A percentile compares a stretch with the other conserved stretches of the same genome.
phyloP scores from a whole-genome alignment of 2,888 invertebrate genomes.

The Pseudococcus jackbeardsleyi region DNA sequence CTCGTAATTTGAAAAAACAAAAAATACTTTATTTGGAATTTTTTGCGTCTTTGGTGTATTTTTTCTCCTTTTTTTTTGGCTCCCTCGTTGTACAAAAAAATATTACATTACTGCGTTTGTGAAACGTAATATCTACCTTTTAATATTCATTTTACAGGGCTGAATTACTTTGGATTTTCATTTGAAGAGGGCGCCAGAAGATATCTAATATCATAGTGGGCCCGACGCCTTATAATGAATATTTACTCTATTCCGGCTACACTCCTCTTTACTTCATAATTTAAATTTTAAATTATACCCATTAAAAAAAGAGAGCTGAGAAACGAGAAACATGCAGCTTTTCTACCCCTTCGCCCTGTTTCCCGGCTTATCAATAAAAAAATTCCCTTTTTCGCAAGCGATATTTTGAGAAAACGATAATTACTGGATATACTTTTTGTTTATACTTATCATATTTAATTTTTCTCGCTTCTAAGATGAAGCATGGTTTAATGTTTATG shows the following conservation, averaged over 20 bases:
- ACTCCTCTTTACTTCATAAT: slow-evolving; percentile 41
- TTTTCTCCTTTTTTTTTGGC: neutral
- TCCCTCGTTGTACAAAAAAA: neutral
- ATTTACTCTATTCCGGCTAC: slow-evolving; percentile 45
- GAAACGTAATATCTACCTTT: slow-evolving; percentile 54
- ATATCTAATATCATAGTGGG: slow-evolving; percentile 46
- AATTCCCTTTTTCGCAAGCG: neutral
- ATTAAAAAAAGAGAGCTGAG: slow-evolving; percentile 28
- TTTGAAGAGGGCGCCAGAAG: slow-evolving; percentile 49
- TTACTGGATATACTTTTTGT: neutral
- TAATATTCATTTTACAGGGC: slow-evolving; percentile 51
- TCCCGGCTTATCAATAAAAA: slow-evolving; percentile 39
- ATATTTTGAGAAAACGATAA: slow-evolving; percentile 23
- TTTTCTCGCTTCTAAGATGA: neutral
- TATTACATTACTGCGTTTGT: slow-evolving; percentile 48
- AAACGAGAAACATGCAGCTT: slow-evolving; percentile 48
- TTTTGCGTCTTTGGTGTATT: slow-evolving; percentile 25
- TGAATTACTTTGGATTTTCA: slow-evolving; percentile 55
- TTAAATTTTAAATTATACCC: slow-evolving; percentile 56
- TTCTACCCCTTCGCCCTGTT: neutral
- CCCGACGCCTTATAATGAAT: slow-evolving; percentile 42
- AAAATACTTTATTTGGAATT: slow-evolving; percentile 41
- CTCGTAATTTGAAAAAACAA: slow-evolving; percentile 24
- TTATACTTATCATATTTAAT: neutral
- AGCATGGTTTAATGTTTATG: neutral